These are phyloP conservation scores for Periphyllus acericola DNA, from an alignment of 2,888 invertebrate species.

Conservation along the genomic window DNA sequence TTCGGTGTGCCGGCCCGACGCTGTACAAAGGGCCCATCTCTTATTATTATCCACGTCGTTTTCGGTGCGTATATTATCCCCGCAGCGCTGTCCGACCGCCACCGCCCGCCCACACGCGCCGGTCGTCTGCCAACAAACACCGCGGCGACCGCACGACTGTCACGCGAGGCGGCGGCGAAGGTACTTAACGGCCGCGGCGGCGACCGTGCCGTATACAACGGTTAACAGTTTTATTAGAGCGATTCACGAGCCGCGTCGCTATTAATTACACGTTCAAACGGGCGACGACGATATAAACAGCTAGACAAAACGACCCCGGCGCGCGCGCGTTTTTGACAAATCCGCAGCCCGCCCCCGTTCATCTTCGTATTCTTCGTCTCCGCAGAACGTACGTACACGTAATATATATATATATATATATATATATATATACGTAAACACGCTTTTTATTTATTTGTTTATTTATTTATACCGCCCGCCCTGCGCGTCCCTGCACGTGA, in stretches of 20 bases:
- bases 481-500: too few species aligned
- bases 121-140: constrained; percentile 20
- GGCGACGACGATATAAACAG: constrained; percentile 24
- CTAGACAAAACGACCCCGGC: constrained; percentile 17
- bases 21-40: too few species aligned
- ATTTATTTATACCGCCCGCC: background rate
- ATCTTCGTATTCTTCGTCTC: too few species aligned
- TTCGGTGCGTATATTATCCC: too few species aligned
- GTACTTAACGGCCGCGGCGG: constrained; percentile 41
- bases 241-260: constrained; percentile 33
- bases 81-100: background rate
- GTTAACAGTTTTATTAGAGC: constrained; percentile 54
- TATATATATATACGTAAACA: too few species aligned
- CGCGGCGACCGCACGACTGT: background rate
- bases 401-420: too few species aligned
- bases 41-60: too few species aligned
- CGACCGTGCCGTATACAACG: background rate
- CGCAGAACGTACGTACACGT: too few species aligned
- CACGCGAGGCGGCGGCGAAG: background rate
- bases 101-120: background rate
- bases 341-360: background rate
- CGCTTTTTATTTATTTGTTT: constrained; percentile 8
- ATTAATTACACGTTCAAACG: constrained; percentile 51
- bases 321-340: background rate
- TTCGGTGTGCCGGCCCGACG: too few species aligned